These are phyloP conservation scores for Pseudanteris insignis DNA, from an alignment of 2,888 invertebrate genomes.

Conservation along the genomic window DNA sequence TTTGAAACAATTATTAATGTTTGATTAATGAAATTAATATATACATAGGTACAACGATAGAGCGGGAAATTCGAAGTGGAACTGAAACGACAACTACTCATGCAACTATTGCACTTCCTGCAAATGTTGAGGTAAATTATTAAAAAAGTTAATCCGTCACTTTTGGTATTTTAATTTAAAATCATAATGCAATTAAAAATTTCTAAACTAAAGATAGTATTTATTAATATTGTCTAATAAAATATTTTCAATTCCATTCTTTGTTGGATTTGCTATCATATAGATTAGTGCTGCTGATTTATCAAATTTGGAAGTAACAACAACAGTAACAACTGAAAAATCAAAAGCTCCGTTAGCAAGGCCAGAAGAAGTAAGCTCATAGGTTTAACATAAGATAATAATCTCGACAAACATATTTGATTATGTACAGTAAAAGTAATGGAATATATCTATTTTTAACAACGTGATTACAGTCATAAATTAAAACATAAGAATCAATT, in stretches of 20 bases:
- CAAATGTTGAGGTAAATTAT: constrained; percentile 64
- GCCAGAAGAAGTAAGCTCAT: constrained; percentile 63
- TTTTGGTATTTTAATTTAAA: background rate
- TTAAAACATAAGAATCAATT: constrained; percentile 18
- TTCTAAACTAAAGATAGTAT: no score
- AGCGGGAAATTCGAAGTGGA: constrained; percentile 64
- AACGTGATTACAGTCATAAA: constrained; percentile 48
- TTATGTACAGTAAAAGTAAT: constrained; percentile 57
- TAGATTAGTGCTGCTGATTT: constrained; percentile 65
- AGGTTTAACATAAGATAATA: constrained; percentile 41
- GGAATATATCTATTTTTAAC: constrained; percentile 60
- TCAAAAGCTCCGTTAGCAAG: constrained; percentile 62
- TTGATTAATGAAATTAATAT: no score
- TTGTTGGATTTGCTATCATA: no score
- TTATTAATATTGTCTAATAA: background rate
- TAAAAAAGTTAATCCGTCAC: constrained; percentile 1
- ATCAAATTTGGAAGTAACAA: constrained; percentile 62
- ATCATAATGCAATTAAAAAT: no score
- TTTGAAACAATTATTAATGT: no score
- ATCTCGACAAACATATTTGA: constrained; percentile 27
- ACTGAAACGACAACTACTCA: constrained; percentile 65
- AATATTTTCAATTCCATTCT: no score
- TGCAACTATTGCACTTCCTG: constrained; percentile 64
- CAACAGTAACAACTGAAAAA: constrained; percentile 63
- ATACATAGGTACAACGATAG: constrained; percentile 64